These are phyloP conservation scores for Ophioninae sp. DNA, from an alignment of 2,888 invertebrate genomes.

Conservation along the genomic window DNA sequence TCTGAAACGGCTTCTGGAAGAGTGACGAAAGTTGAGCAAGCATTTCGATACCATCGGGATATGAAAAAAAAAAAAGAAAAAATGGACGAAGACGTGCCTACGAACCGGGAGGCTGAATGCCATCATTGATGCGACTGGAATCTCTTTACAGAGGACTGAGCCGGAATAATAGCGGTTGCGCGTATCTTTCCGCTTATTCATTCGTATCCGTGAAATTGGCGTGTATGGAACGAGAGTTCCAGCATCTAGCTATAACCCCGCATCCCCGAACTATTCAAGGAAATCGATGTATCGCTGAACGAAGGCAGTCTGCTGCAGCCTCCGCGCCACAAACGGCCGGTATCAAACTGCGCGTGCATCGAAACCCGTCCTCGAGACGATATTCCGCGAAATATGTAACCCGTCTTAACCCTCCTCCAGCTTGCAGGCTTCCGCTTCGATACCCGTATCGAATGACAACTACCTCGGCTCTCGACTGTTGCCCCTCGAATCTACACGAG, in stretches of 20 bases:
- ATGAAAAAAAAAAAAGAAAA: slow-evolving; percentile 1
- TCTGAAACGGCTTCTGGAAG: not conserved
- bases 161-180: slow-evolving; percentile 39
- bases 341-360: slow-evolving; percentile 20
- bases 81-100: not conserved
- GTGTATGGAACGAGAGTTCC: slow-evolving; percentile 28
- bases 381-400: slow-evolving; percentile 36
- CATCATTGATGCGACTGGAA: slow-evolving; percentile 17
- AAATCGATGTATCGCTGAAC: slow-evolving; percentile 47
- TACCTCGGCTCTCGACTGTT: slow-evolving; percentile 6
- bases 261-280: not conserved
- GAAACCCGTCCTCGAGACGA: slow-evolving; percentile 17
- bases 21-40: not conserved
- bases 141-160: slow-evolving; percentile 26
- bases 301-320: not conserved
- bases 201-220: slow-evolving; percentile 45
- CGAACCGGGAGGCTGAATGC: slow-evolving; percentile 12
- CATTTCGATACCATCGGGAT: not conserved
- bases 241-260: not conserved
- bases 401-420: not conserved
- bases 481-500: not conserved
- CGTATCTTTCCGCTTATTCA: slow-evolving; percentile 33
- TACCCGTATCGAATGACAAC: slow-evolving; percentile 36
- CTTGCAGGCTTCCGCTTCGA: slow-evolving; percentile 16
- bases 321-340: slow-evolving; percentile 4